Percentiles rank a stretch among this genome's conserved stretches.
phyloP scores from a whole-genome alignment of 2,797 vertebrate genomes.

The Galago senegalensis region DNA sequence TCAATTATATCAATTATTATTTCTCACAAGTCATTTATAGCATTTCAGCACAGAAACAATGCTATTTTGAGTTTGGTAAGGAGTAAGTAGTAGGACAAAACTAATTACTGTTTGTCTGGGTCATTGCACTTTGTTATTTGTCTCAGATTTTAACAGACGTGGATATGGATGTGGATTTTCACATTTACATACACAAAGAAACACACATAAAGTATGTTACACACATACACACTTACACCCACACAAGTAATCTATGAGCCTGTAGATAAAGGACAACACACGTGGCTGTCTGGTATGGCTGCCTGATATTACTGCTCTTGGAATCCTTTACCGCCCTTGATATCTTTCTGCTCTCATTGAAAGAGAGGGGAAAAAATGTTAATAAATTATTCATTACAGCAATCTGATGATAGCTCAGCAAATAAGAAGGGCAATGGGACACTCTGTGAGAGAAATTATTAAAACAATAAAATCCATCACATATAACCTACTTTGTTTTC shows the following conservation, averaged over 20 bases:
- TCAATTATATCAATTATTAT: neutral
- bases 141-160: neutral
- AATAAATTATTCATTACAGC: conserved; percentile 78
- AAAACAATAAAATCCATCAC: conserved; percentile 86
- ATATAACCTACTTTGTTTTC: conserved; percentile 71
- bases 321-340: conserved; percentile 31
- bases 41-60: neutral
- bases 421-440: conserved; percentile 83
- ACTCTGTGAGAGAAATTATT: conserved; percentile 83
- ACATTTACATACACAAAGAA: neutral
- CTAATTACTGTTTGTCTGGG: neutral
- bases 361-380: neutral
- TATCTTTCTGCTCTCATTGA: conserved; percentile 61
- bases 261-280: neutral
- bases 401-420: conserved; percentile 83
- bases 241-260: neutral
- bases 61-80: conserved; percentile 50
- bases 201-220: neutral
- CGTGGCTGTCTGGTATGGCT: neutral
- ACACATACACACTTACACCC: neutral
- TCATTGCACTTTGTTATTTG: conserved; percentile 52
- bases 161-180: neutral
- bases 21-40: neutral
- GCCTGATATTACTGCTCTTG: neutral
- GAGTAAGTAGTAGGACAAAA: neutral